A percentile compares a stretch with the other conserved stretches of the same genome.
Conservation (phyloP, 2,113 vertebrate genomes). For the Ailurus styani region DNA sequence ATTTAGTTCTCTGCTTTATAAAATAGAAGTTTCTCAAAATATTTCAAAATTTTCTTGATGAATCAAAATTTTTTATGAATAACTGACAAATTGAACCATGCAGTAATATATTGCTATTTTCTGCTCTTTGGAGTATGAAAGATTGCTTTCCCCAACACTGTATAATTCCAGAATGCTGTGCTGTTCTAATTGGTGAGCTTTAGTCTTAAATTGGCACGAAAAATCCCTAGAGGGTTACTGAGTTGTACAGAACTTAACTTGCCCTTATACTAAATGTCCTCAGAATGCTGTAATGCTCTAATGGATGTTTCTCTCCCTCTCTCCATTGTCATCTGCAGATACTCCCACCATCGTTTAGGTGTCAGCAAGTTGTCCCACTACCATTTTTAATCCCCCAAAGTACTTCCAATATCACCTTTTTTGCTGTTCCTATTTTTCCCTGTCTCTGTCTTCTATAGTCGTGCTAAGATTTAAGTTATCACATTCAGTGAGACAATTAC, state of each 20-base stretch:
- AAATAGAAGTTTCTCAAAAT: conserved; percentile 20
- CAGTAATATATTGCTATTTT: conserved; percentile 17
- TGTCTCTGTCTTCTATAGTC: not conserved
- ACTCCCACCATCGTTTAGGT: not conserved
- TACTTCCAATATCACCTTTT: not conserved
- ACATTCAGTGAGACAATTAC: not conserved
- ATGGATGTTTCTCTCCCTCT: not conserved
- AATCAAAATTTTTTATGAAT: not conserved
- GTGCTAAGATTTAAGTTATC: not conserved
- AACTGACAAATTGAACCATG: not conserved
- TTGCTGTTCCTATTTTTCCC: not conserved
- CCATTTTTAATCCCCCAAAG: not conserved
- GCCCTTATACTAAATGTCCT: not conserved
- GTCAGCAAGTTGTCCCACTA: not conserved
- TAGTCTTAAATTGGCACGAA: conserved; percentile 18
- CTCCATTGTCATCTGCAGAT: not conserved
- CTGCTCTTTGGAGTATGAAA: not conserved
- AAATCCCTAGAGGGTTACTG: not conserved
- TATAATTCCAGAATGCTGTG: not conserved
- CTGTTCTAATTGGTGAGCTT: conserved; percentile 19
- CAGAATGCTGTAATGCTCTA: not conserved
- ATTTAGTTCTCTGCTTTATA: not conserved
- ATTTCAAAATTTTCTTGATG: not conserved
- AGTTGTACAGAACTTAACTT: not conserved
- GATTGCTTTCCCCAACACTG: not conserved